Base-by-base conservation (phyloP, 2,113 vertebrate genomes). In the Acanthisitta chloris region DNA sequence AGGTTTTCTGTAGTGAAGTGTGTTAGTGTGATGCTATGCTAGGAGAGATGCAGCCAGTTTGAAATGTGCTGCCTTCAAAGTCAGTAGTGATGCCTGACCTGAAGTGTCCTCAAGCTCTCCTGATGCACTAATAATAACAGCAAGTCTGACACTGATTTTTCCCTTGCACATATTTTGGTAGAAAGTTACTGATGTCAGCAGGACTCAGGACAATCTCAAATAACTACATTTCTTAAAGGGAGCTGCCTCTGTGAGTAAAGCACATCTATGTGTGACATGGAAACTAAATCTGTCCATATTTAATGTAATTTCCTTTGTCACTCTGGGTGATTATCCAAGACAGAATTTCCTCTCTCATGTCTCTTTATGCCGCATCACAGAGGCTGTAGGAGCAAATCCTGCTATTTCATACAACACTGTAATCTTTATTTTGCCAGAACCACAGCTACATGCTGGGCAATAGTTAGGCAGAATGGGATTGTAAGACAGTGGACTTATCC, bases 171-270 rank as follows among this genome's bases (percentile, higher is more conserved):
- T 90, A 21, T 45, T 78, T 65, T 88, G 83, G 95, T 45, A 92
- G 90, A 79, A 55, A 73, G 91, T 94, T 79, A 21, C 65, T 95
- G 90, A 61, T 86, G 93, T 58, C 95, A 86, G 85, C 70, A 82
- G 86, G 84, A 72, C 7, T 12, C 14, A n/a, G 2, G 11, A 51
- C 62, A 45, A 6, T 33, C 86, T 71, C 2, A 4, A 31, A 28
- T 70, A 80, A 87, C 80, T 85, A 17, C 52, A 40, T 69, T 78
- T 91, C 74, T 96, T 69, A 40, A 81, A 29, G 54, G 59, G 81
- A 79, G 21, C 38, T 54, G 76, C 81, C 83, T 81, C 57, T 21
- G 54, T 45, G 86, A 45, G 86, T 64, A 26, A 78, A 94, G 58
- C 40, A 55, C 48, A 52, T 26, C 71, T 23, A 49, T 5, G 14